Evolutionary conservation across 1,140 invertebrate species (phyloP).

Genomic region (Polypedilum vanderplanki): DNA sequence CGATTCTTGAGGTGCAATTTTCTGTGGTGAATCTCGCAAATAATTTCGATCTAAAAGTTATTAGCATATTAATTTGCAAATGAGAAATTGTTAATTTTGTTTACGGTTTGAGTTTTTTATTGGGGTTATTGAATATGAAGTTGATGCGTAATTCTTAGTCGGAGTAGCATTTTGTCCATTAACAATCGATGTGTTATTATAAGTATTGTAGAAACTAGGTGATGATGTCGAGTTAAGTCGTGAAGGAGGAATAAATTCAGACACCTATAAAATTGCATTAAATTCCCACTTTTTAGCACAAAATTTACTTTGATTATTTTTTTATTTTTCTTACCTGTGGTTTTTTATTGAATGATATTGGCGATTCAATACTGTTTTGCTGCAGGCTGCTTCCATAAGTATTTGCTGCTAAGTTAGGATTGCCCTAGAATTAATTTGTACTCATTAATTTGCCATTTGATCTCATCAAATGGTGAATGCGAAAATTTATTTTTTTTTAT

Average conservation of each 20-base stretch:
- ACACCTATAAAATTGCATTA: background rate
- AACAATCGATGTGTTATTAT: constrained; percentile 19
- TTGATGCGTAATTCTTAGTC: constrained; percentile 9
- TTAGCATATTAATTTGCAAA: background rate
- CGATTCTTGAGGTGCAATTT: constrained; percentile 39
- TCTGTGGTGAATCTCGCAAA: constrained; percentile 36
- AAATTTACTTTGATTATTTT: background rate
- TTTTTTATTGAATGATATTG: constrained; percentile 19
- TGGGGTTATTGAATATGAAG: constrained; percentile 23
- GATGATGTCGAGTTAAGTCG: constrained; percentile 21
- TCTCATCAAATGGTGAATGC: background rate
- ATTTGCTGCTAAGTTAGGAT: background rate
- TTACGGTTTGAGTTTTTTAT: constrained; percentile 23
- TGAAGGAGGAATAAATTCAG: constrained; percentile 23
- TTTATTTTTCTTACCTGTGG: background rate
- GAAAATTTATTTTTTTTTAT: background rate
- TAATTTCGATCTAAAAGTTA: constrained; percentile 5
- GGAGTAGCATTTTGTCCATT: constrained; percentile 5
- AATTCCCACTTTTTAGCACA: background rate
- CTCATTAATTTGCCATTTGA: background rate
- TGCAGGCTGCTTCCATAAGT: background rate
- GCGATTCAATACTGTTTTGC: constrained; percentile 16
- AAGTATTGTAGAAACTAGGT: constrained; percentile 2
- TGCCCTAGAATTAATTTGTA: background rate
- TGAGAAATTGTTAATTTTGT: background rate